Base-by-base conservation (phyloP, 53 echinoderm and acorn worm species). In the Patiria pectinifera region DNA sequence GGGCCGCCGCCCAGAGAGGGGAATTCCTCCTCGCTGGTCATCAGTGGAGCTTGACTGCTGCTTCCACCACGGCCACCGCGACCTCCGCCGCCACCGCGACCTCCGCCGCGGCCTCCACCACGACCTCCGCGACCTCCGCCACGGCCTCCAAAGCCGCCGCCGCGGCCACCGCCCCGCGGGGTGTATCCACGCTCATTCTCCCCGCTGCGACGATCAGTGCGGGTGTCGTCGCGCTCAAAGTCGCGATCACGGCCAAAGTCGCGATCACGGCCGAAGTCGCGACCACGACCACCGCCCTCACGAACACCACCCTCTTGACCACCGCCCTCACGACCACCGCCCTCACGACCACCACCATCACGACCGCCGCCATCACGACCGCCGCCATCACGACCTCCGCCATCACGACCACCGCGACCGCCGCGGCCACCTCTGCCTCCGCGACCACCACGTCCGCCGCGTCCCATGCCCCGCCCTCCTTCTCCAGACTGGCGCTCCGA, bases 11-110 rank as follows among this genome's bases (percentile, higher is more conserved):
- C 49, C 48, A 97, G 94, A 74, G 93, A 88, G 26, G 97, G 99
- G 95, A 99, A 99, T 10, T 99, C 96, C 49, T 97, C 94, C 75
- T 99, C 95, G 79, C 97, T 95, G 89, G 86, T 96, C 16, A 99
- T 87, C 53, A 93, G 83, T 22, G 94, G 94, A 16, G 92, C 94
- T 26, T 92, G 92, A 58, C 89, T 84, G 45, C 83, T 78, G 48
- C 82, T 69, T 58, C 91, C 80, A 8, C 91, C 61, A 8, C 81
- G 46, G 15, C 94, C 78, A 14, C 94, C 86, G 10, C 91, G 84
- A 14, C 94, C 84, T 9, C 93, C 87, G 11, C 89, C 92, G 19
- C 85, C 35, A 26, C 92, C 85, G 16, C 86, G 60, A 23, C 92
- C 45, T 24, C 91, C 91, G 11, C 91, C 86, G 60, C 61, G 18